Evolutionary conservation across 2,113 vertebrate species (phyloP), one percentile per base, ranked within the genome.

Genomic region (Halichoeres trimaculatus): DNA sequence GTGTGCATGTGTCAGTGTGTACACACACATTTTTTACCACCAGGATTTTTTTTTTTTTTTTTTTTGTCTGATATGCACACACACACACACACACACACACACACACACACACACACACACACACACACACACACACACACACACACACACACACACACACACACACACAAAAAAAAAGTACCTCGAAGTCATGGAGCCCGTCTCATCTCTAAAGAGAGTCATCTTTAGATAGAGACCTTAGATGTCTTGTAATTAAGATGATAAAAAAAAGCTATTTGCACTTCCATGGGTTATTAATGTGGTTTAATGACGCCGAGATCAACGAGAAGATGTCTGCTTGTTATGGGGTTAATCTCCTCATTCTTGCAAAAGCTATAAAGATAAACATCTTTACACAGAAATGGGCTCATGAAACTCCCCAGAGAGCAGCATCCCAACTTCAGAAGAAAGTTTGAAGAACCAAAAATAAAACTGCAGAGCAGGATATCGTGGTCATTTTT

Each of bases 231-330:
- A 85, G 84, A 84, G 86, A 90, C 84, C 85, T 90, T 83, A 91
- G 90, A 93, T 91, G 88, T 91, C 87, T 87, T 88, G 91, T 90
- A 92, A 93, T 93, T 92, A 92, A 90, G 92, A 92, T 90, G 88
- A 92, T 92, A 86, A 90, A 89, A 90, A 83, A 87, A 87, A 70
- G 53, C 87, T 84, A 91, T 91, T 92, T 91, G 84, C 88, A 83
- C 88, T 90, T 91, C 76, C 88, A 92, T 91, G 90, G 88, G 85
- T 91, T 92, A 90, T 92, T 93, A 93, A 92, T 92, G 90, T 89
- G 92, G 91, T 90, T 91, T 92, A 93, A 93, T 93, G 93, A 93
- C 84, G 78, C 89, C 87, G 84, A 88, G 89, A 91, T 93, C 92
- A 92, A 73, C 89, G 89, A 59, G 76, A 83, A 89, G 88, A 92